Evolutionary conservation across 30 jellyfish, hydroid and myxozoan genomes (phyloP).

Genomic region (Mastigias papua): DNA sequence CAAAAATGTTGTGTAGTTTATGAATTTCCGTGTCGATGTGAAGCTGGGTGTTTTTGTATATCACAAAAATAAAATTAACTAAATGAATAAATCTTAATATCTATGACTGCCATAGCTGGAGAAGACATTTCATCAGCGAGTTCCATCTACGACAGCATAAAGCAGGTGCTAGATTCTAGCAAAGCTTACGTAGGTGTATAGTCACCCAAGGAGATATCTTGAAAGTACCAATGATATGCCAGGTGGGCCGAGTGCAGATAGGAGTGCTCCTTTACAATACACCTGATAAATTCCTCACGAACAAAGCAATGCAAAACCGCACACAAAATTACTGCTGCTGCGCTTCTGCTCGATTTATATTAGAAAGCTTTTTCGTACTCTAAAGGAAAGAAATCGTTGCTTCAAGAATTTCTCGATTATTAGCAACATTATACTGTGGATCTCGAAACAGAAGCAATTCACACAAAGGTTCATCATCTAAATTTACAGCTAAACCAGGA

Average conservation of each 20-base stretch:
- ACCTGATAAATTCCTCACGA: background rate
- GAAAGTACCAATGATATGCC: background rate
- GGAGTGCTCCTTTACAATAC: background rate
- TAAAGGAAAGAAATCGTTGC: constrained; percentile 6
- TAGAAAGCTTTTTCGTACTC: background rate
- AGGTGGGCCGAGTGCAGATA: background rate
- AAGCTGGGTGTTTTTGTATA: too few relatives aligned
- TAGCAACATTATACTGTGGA: background rate
- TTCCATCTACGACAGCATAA: background rate
- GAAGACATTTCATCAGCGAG: background rate
- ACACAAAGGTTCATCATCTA: constrained; percentile 14
- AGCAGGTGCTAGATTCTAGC: background rate
- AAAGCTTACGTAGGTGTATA: background rate
- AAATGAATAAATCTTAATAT: too few relatives aligned
- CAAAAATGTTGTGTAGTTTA: too few relatives aligned
- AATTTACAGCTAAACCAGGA: background rate
- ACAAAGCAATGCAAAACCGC: background rate
- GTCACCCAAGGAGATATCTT: background rate
- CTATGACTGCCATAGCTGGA: background rate
- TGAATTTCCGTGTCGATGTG: too few relatives aligned
- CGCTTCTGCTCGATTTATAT: background rate
- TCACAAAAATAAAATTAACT: too few relatives aligned
- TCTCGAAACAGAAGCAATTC: constrained; percentile 15
- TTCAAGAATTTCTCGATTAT: constrained; percentile 14
- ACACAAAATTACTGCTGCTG: background rate